Percentiles rank a stretch among this genome's conserved stretches.
phyloP scores from a whole-genome alignment of 2,888 invertebrate genomes.

The Patella pellucida region DNA sequence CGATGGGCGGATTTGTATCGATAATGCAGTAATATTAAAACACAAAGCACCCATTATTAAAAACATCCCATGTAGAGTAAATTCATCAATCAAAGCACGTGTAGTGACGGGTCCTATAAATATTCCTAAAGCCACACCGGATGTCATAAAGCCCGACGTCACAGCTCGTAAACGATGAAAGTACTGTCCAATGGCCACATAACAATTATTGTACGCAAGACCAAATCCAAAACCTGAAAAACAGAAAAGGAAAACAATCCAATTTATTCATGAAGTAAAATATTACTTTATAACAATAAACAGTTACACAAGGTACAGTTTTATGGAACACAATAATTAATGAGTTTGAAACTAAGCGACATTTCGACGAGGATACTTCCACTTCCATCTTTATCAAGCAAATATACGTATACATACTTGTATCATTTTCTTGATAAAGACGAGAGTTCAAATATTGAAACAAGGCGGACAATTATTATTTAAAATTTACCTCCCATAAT shows the following conservation, averaged over 20 bases:
- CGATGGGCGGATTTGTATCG: not conserved
- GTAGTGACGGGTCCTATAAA: not conserved
- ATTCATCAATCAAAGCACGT: not conserved
- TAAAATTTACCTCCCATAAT: not conserved
- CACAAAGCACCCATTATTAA: not conserved
- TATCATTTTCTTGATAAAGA: too few species aligned
- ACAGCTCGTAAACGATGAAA: not conserved
- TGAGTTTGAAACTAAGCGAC: too few species aligned
- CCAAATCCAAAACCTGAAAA: not conserved
- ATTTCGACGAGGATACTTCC: too few species aligned
- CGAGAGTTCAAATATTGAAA: too few species aligned
- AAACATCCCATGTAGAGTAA: not conserved
- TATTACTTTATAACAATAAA: too few species aligned
- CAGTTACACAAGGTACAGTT: too few species aligned
- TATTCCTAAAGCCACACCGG: not conserved
- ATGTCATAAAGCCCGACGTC: not conserved
- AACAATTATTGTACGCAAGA: not conserved
- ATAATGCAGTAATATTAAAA: not conserved
- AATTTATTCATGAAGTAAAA: too few species aligned
- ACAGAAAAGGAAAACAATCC: not conserved
- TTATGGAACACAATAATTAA: too few species aligned
- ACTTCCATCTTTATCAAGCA: too few species aligned
- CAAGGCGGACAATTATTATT: too few species aligned
- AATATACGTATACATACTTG: too few species aligned
- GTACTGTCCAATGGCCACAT: not conserved